Evolutionary conservation across 1,140 invertebrate species (phyloP).

Genomic region (Orchesella cincta): DNA sequence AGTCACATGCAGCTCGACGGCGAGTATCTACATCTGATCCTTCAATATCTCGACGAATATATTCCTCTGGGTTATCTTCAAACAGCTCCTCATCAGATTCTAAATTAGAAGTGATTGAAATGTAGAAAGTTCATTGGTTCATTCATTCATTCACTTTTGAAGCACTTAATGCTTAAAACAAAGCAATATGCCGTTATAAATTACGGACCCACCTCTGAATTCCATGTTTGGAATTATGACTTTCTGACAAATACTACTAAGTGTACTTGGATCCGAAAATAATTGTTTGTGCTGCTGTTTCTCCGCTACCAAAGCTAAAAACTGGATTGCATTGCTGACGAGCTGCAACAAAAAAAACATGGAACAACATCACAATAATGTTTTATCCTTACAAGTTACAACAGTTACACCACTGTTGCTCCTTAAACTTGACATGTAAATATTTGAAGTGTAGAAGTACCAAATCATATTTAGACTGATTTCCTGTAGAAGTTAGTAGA

Average conservation of each 20-base stretch:
- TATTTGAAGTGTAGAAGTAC: conserved; percentile 60
- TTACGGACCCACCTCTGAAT: conserved; percentile 71
- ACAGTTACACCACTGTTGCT: no score
- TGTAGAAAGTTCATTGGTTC: not conserved
- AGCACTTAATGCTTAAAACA: conserved; percentile 18
- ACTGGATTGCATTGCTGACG: conserved; percentile 93
- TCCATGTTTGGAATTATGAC: conserved; percentile 98
- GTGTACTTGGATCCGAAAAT: conserved; percentile 82
- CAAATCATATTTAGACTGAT: conserved; percentile 86
- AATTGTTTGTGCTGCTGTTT: conserved; percentile 80
- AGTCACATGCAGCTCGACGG: conserved; percentile 90
- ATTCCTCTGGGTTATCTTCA: conserved; percentile 97
- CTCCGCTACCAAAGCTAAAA: conserved; percentile 91
- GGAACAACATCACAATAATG: no score
- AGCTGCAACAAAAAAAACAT: conserved; percentile 65
- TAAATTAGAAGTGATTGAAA: conserved; percentile 55
- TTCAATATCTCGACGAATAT: conserved; percentile 94
- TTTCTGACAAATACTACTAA: conserved; percentile 93
- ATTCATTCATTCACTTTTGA: conserved; percentile 16
- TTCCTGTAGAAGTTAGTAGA: conserved; percentile 78
- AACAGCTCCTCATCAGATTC: conserved; percentile 93
- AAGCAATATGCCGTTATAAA: conserved; percentile 2
- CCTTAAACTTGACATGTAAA: not conserved
- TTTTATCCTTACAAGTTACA: no score
- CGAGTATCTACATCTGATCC: conserved; percentile 97